Evolutionary conservation across 2,113 vertebrate genomes (phyloP), one percentile per base, ranked within the genome.

Genomic region (Cinclus mexicanus): DNA sequence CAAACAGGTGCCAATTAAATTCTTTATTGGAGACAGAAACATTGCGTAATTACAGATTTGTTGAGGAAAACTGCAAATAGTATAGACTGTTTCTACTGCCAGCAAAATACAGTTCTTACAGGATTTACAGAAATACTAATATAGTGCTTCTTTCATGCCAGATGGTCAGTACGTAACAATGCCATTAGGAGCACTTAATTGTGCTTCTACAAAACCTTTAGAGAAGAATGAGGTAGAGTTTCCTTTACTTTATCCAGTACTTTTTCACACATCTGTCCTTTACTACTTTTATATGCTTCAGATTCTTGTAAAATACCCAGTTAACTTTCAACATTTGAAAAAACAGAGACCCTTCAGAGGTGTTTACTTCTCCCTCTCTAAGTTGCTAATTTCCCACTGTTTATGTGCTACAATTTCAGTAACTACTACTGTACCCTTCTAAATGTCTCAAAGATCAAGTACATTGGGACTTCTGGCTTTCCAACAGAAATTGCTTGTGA

Each of bases 11-110:
- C 95, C 87, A 89, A 95, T 96, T 90, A 96, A 95, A 93, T 95
- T 96, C 82, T 98, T 98, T 98, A 98, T 97, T 98, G 93, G 93
- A 95, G 91, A 98, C 95, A 97, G 94, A 94, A 97, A 97, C 79
- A 93, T 59, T 92, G 60, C 52, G 52, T 95, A 96, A 97, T 95
- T 95, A 97, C 91, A 97, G 93, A 97, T 89, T 77, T 94, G 87
- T 97, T 83, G 88, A 97, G 96, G 94, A 97, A 95, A 93, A 89
- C 90, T 86, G 90, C 83, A 93, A 97, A 97, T 86, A 95, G 92
- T 80, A 93, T 95, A 92, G 95, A 94, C 86, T 92, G 76, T 90
- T 92, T 93, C 97, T 96, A 93, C 79, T 95, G 97, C 93, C 95
- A 97, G 94, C 87, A 97, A 97, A 97, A 96, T 94, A 97, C 93